Base-by-base conservation (phyloP, 1,140 invertebrate genomes). In the Drosophila pectinifera region DNA sequence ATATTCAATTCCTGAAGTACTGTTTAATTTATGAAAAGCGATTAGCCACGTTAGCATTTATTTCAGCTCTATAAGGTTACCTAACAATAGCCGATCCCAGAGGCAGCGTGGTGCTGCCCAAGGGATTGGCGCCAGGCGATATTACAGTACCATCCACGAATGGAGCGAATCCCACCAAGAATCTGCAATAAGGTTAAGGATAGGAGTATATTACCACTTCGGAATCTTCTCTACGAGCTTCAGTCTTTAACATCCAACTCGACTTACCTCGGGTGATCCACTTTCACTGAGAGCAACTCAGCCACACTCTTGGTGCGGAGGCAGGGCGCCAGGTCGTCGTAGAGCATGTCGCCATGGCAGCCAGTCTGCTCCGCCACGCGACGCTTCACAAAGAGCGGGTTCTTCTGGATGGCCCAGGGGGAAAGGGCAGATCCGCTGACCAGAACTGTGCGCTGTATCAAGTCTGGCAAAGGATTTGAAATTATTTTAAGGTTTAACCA, bases 351-450 rank as follows among this genome's bases (percentile, higher is more conserved):
- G 3, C 95, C 96, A 80, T 96, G 95, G 91, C 96, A 97, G 8
- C 94, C 94, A 2, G 96, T 96, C 78, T 96, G 95, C 77, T 96
- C 95, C 13, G 96, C 96, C 16, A 97, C 96, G 86, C 95, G 95
- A 82, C 95, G 94, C 93, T 97, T 97, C 75, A 97, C 95, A 54
- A 94, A 94, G 18, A 97, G 93, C 13, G 98, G 97, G 91, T 98
- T 96, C 70, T 96, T 94, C 92, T 98, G 97, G 72, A 98, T 94
- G 43, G 98, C 98, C 98, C 97, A 99, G 14, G 97, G 97, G 84
- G 97, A 97, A 62, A 99, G 93, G 13, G 97, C 97, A n/a, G 98
- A 98, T 13, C 98, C 98, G 81, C 97, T 98, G 91, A 99, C 95
- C 51, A 99, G 94, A 77, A 99, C 96, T 22, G 97, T 97, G 69